Percentiles rank a stretch among this genome's conserved stretches.
Evolutionary conservation across 2,888 invertebrate genomes (phyloP).

Genomic region (Drosophila pseudotakahashii): DNA sequence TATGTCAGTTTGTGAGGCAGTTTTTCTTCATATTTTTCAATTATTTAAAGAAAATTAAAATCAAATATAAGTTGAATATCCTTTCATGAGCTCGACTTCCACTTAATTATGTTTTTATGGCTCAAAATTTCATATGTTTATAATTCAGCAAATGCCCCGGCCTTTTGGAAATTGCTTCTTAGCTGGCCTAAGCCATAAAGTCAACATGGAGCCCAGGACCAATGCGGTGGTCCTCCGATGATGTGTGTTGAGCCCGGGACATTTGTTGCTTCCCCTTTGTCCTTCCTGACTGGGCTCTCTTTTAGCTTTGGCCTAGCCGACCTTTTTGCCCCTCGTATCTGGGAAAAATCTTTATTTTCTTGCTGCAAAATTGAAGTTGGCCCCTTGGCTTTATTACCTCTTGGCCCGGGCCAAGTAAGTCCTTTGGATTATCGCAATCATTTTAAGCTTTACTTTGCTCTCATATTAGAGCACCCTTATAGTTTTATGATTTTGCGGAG

Average conservation of each 20-base stretch:
- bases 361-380: slow-evolving; percentile 60
- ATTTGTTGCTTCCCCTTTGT: slow-evolving; percentile 49
- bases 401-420: slow-evolving; percentile 39
- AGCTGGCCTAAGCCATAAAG: slow-evolving; percentile 52
- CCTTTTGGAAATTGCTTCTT: slow-evolving; percentile 44
- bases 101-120: slow-evolving; percentile 39
- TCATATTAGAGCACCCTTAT: slow-evolving; percentile 12
- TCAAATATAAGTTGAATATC: not conserved
- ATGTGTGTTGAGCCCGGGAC: slow-evolving; percentile 48
- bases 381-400: slow-evolving; percentile 48
- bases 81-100: not conserved
- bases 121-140: slow-evolving; percentile 38
- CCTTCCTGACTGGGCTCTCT: slow-evolving; percentile 11
- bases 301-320: slow-evolving; percentile 41
- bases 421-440: slow-evolving; percentile 61
- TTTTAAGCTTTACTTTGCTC: slow-evolving; percentile 34
- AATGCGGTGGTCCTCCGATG: slow-evolving; percentile 20
- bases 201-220: slow-evolving; percentile 41
- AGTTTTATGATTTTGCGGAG: slow-evolving; percentile 14
- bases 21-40: not conserved
- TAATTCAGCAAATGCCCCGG: slow-evolving; percentile 30
- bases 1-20: too few relatives aligned
- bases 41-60: not conserved
- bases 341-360: slow-evolving; percentile 54
- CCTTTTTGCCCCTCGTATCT: slow-evolving; percentile 59